These are phyloP conservation scores for Crambe crambe DNA, from an alignment of 37 sponge, comb jelly and placozoan genomes.

Conservation along the genomic window DNA sequence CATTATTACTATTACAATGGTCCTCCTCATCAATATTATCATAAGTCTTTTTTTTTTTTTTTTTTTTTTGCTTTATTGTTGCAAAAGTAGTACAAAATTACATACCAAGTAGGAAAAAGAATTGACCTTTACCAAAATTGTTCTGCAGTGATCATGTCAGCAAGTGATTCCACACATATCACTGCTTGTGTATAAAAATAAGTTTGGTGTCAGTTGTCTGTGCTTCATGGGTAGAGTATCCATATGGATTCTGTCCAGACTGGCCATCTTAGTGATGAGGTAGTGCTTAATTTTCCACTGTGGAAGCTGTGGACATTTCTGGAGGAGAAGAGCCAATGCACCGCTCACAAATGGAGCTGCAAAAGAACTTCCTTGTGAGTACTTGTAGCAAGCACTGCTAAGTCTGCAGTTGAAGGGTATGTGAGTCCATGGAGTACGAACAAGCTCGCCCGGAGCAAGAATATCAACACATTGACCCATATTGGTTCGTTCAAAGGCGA, in stretches of 20 bases:
- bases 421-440: background rate
- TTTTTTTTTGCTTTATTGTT: background rate
- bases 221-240: constrained; percentile 9
- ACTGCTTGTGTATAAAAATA: constrained; percentile 19
- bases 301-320: constrained; percentile 56
- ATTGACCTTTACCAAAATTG: too few relatives aligned
- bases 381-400: background rate
- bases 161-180: constrained; percentile 33
- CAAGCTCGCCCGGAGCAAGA: constrained; percentile 59
- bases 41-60: background rate
- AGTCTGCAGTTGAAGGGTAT: background rate
- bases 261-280: constrained; percentile 31
- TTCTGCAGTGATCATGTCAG: too few relatives aligned
- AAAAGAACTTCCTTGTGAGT: constrained; percentile 21
- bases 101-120: background rate
- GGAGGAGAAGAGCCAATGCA: constrained; percentile 62
- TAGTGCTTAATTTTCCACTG: constrained; percentile 30
- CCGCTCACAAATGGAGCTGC: constrained; percentile 74
- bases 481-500: constrained; percentile 17
- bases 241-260: constrained; percentile 16
- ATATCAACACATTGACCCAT: constrained; percentile 71
- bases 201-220: constrained; percentile 38
- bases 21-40: background rate
- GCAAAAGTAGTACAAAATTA: too few relatives aligned
- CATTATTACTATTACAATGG: too few relatives aligned